Evolutionary conservation across 1,140 invertebrate species (phyloP).

Genomic region (Bombyx mandarina): DNA sequence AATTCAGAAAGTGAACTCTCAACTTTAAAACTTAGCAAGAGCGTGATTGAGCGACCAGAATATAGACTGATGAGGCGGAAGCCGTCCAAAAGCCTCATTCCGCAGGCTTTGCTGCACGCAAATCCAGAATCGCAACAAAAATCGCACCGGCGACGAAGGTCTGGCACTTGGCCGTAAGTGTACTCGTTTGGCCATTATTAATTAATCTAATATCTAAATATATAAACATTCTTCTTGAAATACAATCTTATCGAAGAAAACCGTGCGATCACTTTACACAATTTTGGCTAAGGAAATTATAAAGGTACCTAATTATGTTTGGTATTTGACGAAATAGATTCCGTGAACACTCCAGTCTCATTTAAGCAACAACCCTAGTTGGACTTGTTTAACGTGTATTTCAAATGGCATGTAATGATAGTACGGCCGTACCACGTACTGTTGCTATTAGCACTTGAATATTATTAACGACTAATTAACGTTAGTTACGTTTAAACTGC

Average conservation of each 20-base stretch:
- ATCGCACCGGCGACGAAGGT: conserved; percentile 60
- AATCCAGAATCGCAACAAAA: conserved; percentile 34
- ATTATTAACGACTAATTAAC: too few species aligned
- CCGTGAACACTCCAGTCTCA: too few species aligned
- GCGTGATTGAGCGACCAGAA: conserved; percentile 59
- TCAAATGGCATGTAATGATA: conserved; percentile 3
- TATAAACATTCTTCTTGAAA: neutral
- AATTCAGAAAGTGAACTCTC: conserved; percentile 57
- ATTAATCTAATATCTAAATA: conserved; percentile 2
- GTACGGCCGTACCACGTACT: too few species aligned
- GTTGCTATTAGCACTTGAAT: too few species aligned
- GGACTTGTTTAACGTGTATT: conserved; percentile 15
- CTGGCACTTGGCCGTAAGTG: conserved; percentile 76
- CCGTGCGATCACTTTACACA: too few species aligned
- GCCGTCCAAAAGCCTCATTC: conserved; percentile 48
- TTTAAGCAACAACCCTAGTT: conserved; percentile 6
- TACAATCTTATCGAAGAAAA: too few species aligned
- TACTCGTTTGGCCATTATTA: neutral
- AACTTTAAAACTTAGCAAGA: conserved; percentile 42
- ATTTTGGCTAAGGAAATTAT: too few species aligned
- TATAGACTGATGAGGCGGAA: conserved; percentile 63
- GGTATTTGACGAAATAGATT: too few species aligned
- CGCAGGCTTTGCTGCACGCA: conserved; percentile 45
- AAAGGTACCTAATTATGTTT: too few species aligned
- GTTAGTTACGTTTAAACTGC: too few species aligned